Base-by-base conservation (phyloP, 2,797 vertebrate species). In the Amazona ochrocephala region DNA sequence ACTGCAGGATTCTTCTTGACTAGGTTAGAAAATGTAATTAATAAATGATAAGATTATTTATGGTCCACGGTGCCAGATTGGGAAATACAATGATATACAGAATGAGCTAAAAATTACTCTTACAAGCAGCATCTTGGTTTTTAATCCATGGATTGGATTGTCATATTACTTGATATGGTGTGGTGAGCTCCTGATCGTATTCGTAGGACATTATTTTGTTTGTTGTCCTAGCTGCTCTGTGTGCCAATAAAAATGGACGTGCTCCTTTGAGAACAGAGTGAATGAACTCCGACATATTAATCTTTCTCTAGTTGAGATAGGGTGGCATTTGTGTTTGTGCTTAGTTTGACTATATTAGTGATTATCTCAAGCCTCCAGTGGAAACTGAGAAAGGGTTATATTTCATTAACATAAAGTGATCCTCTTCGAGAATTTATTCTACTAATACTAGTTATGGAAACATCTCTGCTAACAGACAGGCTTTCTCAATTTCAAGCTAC, bases 41-140 rank as follows among this genome's bases (percentile, higher is more conserved):
- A 98, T 98, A 98, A 98, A 98, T 98, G 97, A 97, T 97, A 97
- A 98, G 97, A 98, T 98, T 98, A 98, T 98, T 98, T 98, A 98
- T 98, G 98, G 98, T 98, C 98, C 97, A 97, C 0, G 87, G 97
- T 97, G 97, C 96, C 97, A 97, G 97, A 98, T 97, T 97, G 95
- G 89, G 85, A 97, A 97, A 95, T 95, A 98, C 97, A 98, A 96
- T 95, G 97, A 97, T 97, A 96, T 42, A 94, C 95, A 96, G 94
- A 97, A 96, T 74, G 95, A 94, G 95, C 85, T 97, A 95, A 97
- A 96, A 95, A 94, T 90, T 83, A 77, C 96, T 95, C 95, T 97
- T 72, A n/a, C 80, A 92, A 95, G 94, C 94, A 92, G 48, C 87
- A 95, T 90, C 73, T 91, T 95, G 37, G 72, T 83, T 97, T 97